Base-by-base conservation (phyloP, 2,888 invertebrate species). In the Polylopha cassiicola region DNA sequence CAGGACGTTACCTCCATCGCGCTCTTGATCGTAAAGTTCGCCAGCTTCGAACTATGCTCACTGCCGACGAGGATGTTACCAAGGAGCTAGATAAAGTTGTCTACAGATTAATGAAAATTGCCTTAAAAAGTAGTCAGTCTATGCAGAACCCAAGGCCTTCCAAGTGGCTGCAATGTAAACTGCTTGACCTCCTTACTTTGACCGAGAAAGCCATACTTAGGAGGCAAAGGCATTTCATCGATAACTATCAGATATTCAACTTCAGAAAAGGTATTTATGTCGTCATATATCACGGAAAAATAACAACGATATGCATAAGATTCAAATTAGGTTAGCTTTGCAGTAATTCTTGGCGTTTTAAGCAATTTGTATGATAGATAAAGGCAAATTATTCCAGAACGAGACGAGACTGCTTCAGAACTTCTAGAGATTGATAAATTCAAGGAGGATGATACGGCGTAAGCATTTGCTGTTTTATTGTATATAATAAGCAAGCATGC, bases 151-250 rank as follows among this genome's bases (percentile, higher is more conserved):
- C 75, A 0, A 73, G 75, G 1, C 67, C 77, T 0, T 49, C 71
- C 0, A 61, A 52, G 21, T 84, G 84, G 84, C 62, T 82, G 64
- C 75, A 80, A 46, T 70, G 63, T 53, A 84, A 82, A 50, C 56
- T 84, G 16, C 54, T 79, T 1, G 82, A 82, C 32, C 51, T 85
- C 1, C 62, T 85, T 1, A 70, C 72, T 1, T 56, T 84, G 13
- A 73, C 82, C 0, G 84, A 84, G 41, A 82, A 73, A 29, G 66
- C 81, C 1, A 73, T 84, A 24, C 65, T 73, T 26, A 55, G 68
- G 37, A 66, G 73, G 29, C 73, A 65, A 50, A 61, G 47, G 39
- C 51, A 58, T 18, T 68, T 55, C 15, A 50, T 73, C 18, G 65
- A 73, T 11, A 61, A 46, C 21, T 65, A 58, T 39, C 55, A n/a